phyloP scores from a whole-genome alignment of 2,888 invertebrate genomes.

The Apotomis turbidana region DNA sequence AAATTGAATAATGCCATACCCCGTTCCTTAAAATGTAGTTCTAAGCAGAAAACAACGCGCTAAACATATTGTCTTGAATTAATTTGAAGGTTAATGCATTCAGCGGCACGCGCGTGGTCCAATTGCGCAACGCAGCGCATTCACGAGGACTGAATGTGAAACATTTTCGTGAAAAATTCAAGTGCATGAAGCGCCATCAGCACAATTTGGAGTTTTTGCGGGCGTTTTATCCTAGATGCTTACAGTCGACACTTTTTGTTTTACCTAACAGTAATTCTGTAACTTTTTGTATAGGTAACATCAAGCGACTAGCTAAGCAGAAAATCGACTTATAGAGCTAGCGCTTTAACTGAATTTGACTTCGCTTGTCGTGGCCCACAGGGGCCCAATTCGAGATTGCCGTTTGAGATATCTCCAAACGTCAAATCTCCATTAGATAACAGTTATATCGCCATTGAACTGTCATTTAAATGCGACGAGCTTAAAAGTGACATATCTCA shows the following conservation, averaged over 20 bases:
- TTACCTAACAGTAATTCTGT: neutral
- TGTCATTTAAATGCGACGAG: no score
- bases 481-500: no score
- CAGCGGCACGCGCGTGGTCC: slow-evolving; percentile 28
- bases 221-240: slow-evolving; percentile 6
- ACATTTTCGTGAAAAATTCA: slow-evolving; percentile 28
- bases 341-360: no score
- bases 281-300: no score
- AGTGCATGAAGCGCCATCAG: slow-evolving; percentile 25
- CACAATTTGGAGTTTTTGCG: slow-evolving; percentile 13
- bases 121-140: slow-evolving; percentile 30
- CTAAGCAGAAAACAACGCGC: neutral
- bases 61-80: neutral
- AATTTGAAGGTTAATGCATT: slow-evolving; percentile 27
- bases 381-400: no score
- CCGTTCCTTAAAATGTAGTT: neutral
- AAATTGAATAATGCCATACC: no score
- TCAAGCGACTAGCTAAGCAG: no score
- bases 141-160: slow-evolving; percentile 16
- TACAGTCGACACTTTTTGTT: slow-evolving; percentile 11
- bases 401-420: no score
- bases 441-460: no score
- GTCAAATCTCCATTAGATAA: no score
- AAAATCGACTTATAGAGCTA: no score
- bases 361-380: no score